Evolutionary conservation across 2,888 invertebrate genomes (phyloP), one percentile per base, ranked within the genome.

Genomic region (Ornithoptera alexandrae): DNA sequence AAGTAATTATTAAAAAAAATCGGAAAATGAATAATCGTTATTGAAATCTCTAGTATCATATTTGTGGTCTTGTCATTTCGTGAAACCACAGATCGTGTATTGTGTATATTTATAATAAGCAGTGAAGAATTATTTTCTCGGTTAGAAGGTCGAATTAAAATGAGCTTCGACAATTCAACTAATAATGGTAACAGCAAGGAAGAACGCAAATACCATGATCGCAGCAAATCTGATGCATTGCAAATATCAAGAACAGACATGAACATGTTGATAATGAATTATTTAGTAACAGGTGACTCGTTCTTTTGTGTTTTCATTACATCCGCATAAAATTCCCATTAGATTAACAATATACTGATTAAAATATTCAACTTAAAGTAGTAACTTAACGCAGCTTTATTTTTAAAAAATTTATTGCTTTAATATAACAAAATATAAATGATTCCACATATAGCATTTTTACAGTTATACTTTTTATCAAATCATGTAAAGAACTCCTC

Each of bases 251-350:
- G 98, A 78, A 95, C 96, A 59, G 97, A 98, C 79, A 98, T 99
- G 97, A 99, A 99, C 89, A 97, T 97, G 88, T 94, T 99, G 74
- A 98, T 99, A 76, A 99, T 99, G 98, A 98, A 99, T 92, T 99
- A 99, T 90, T 94, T 99, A 81, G 98, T 99, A 60, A 98, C 98
- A 92, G 98, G 98, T 98, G 67, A 70, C 18, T 53, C 56, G 62
- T 67, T 70, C 65, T 74, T 59, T 57, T 62, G 69, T 70, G 62
- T 59, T 66, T 53, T 65, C 36, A 24, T 42, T 61, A 18, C 39
- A 30, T 39, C 39, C 39, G 39, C 10, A 10, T 39, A 10, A 39
- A 10, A 39, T 39, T 39, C 39, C 39, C 10, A 39, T 39, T 39
- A 39, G 39, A 39, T 39, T 7, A 10, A 39, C 39, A 39, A 39